Evolutionary conservation across 2,797 vertebrate genomes (phyloP).

Genomic region (Clarias pachynema): DNA sequence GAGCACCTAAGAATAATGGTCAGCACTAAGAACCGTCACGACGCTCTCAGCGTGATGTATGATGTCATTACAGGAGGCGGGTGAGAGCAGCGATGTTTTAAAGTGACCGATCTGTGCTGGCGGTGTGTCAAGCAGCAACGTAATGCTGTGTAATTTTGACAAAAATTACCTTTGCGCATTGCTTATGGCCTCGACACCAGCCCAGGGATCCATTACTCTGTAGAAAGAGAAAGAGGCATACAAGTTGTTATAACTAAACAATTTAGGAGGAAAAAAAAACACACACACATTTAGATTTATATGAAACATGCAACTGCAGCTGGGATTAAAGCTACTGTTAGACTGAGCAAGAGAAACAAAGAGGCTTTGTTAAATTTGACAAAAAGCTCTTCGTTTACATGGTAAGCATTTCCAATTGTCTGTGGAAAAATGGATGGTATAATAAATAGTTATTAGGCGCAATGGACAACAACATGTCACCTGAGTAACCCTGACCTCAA

Average conservation of each 20-base stretch:
- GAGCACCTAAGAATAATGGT: conserved; percentile 50
- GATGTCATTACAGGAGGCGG: conserved; percentile 53
- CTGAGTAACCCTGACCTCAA: conserved; percentile 2
- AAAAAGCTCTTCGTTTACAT: neutral
- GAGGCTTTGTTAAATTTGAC: neutral
- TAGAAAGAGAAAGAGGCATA: conserved; percentile 43
- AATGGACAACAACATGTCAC: neutral
- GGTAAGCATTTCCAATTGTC: neutral
- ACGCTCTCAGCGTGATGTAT: conserved; percentile 60
- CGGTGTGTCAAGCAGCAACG: conserved; percentile 39
- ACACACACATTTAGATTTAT: conserved; percentile 20
- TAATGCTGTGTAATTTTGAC: conserved; percentile 52
- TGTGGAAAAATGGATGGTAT: neutral
- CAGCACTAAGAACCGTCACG: conserved; percentile 43
- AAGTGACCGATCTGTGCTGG: conserved; percentile 48
- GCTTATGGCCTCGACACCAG: conserved; percentile 89
- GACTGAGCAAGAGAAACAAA: neutral
- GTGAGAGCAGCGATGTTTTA: conserved; percentile 48
- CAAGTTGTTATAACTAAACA: conserved; percentile 37
- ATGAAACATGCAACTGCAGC: conserved; percentile 17
- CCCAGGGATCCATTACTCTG: conserved; percentile 86
- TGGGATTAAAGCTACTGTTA: conserved; percentile 20
- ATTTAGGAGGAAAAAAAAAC: neutral
- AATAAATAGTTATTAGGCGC: neutral
- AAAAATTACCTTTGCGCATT: conserved; percentile 86